Base-by-base conservation (phyloP, 2,888 invertebrate species). In the Pediacus dermestoides region DNA sequence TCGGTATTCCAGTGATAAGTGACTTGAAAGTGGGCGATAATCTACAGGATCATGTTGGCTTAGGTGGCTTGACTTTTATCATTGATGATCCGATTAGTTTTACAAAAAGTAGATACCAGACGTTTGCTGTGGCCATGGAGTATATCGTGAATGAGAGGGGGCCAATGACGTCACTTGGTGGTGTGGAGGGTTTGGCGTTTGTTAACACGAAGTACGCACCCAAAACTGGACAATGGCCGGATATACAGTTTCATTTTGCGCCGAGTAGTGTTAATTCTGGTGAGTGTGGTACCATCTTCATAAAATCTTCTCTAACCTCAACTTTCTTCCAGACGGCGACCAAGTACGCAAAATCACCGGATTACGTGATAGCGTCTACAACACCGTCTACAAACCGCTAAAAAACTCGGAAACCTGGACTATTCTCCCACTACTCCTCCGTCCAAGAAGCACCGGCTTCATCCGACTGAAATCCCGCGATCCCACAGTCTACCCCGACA, bases 141-240 rank as follows among this genome's bases (percentile, higher is more conserved):
- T 90, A 90, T 61, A 81, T 89, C 30, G 50, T 88, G 30, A 79
- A 84, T 48, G 88, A 89, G 57, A 77, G 81, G 53, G 91, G 91
- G 0, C 89, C 90, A 0, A 77, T 90, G 81, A 89, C 90, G 0
- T 79, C 80, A 1, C 71, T 80, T 2, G 84, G 85, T 39, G 90
- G 90, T 0, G 82, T 92, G 1, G 92, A 92, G 68, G 91, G 86
- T 26, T 68, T 91, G 1, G 91, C 90, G 0, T 92, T 91, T 58
- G 79, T 92, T 2, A 90, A 91, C 57, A 85, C 89, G 0, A 87
- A 85, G 61, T 89, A 85, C 64, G 88, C 89, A n/a, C 86, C 89
- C 21, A 70, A 76, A 1, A 77, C 80, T 0, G 80, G 81, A 0
- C 77, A 81, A 40, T 89, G 84, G 80, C 91, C 91, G 0, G 91